These are phyloP conservation scores for Triplophysa dalaica DNA, from an alignment of 2,113 vertebrate species.

Conservation along the genomic window DNA sequence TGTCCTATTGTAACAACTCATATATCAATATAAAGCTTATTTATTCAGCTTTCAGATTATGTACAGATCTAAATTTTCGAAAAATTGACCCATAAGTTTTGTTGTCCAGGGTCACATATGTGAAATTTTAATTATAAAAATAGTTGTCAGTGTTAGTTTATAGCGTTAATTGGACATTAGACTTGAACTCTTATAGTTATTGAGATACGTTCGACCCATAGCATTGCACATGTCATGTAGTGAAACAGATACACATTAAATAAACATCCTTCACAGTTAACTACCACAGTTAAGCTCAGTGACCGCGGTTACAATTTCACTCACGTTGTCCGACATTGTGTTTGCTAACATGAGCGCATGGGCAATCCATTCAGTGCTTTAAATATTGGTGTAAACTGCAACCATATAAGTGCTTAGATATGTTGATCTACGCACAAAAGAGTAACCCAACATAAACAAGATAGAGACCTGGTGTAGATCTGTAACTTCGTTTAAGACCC, in stretches of 20 bases:
- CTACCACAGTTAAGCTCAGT: background rate
- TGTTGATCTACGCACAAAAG: constrained; percentile 12
- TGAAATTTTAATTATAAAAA: no score
- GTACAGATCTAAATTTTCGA: no score
- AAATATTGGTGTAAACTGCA: background rate
- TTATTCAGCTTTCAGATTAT: no score
- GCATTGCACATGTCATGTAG: constrained; percentile 3
- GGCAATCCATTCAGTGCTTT: background rate
- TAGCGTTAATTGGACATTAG: no score
- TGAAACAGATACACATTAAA: constrained; percentile 4
- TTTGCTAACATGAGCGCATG: background rate
- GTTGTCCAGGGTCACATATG: no score
- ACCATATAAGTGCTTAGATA: background rate
- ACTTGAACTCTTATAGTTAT: no score
- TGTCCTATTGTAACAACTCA: no score
- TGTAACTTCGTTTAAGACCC: constrained; percentile 44
- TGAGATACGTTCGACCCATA: background rate
- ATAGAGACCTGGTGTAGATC: constrained; percentile 3
- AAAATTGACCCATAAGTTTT: no score
- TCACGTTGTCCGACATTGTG: constrained; percentile 5
- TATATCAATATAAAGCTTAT: no score
- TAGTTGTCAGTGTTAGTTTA: no score
- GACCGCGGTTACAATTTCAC: constrained; percentile 6
- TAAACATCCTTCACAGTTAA: constrained; percentile 28
- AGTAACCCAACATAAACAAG: constrained; percentile 13